Evolutionary conservation across 2,113 vertebrate genomes (phyloP), one percentile per base, ranked within the genome.

Genomic region (Halichoeres trimaculatus): DNA sequence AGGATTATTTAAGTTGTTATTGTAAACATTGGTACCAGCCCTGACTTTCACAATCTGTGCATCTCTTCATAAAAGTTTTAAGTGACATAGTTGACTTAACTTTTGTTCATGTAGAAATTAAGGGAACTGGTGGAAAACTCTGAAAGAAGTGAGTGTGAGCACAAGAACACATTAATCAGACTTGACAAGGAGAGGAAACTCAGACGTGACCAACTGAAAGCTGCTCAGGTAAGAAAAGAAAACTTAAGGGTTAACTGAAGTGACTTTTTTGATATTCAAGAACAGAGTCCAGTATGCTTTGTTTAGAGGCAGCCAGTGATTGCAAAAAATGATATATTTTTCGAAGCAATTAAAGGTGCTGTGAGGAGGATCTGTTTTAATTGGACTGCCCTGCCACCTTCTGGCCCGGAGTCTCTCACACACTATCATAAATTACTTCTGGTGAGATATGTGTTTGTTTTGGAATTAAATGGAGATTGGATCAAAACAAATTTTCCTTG

Each of bases 51-150:
- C 30, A 30, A 30, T 30, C 30, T 30, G 30, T 30, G 6, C n/a
- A n/a, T n/a, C n/a, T n/a, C n/a, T n/a, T n/a, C n/a, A n/a, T n/a
- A n/a, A n/a, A 0, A 30, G 2, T 51, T 30, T n/a, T n/a, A 4
- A 47, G 0, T 22, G 55, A 34, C n/a, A 10, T 63, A 22, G 58
- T 9, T 50, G 6, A 19, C 48, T 36, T 2, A 43, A 23, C 22
- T 78, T 76, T 71, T 45, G 81, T 83, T 87, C 80, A 60, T 86
- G 0, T 59, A 95, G 95, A 72, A 59, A 62, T 58, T 93, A 10
- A 76, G 41, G 30, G 34, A 7, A 43, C 74, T 95, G 51, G 51
- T 61, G 10, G 22, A 76, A 19, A 73, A 67, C 41, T 51, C 90
- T 54, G 36, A 85, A 8, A 56, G 85, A 5, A 34, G 90, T 66